Evolutionary conservation across 2,113 vertebrate species (phyloP).

Genomic region (Peromyscus maniculatus): DNA sequence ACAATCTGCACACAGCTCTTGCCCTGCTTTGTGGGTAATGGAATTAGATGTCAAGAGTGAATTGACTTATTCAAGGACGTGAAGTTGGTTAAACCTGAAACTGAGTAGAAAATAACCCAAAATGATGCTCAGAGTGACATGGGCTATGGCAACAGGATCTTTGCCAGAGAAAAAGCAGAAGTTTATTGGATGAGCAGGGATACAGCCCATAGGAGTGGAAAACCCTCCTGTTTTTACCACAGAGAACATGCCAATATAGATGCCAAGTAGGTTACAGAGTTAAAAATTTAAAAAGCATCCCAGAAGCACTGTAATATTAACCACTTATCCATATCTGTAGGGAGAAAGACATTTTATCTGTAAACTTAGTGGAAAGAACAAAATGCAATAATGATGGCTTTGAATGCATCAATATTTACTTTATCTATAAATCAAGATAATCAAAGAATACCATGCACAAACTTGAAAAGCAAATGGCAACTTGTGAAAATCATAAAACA

Average conservation of each 20-base stretch:
- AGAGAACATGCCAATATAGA: neutral
- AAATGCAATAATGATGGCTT: constrained; percentile 32
- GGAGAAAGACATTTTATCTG: neutral
- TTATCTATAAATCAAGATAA: constrained; percentile 41
- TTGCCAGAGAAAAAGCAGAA: neutral
- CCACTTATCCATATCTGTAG: neutral
- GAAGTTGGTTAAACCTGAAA: neutral
- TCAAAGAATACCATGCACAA: neutral
- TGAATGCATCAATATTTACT: constrained; percentile 43
- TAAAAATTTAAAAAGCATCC: neutral
- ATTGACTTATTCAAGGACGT: constrained; percentile 13
- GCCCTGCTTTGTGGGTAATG: neutral
- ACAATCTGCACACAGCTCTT: constrained; percentile 5
- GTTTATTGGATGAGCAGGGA: neutral
- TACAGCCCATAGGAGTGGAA: constrained; percentile 21
- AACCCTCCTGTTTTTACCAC: neutral
- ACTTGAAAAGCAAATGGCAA: constrained; percentile 18
- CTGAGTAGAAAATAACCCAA: neutral
- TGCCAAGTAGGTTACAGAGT: neutral
- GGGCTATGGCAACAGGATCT: neutral
- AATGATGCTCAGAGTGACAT: neutral
- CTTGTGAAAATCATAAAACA: neutral
- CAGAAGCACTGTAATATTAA: constrained; percentile 1
- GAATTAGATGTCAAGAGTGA: neutral
- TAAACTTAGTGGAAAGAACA: neutral